phyloP scores from a whole-genome alignment of 2,113 vertebrate species.

The Cyanocitta stelleri region DNA sequence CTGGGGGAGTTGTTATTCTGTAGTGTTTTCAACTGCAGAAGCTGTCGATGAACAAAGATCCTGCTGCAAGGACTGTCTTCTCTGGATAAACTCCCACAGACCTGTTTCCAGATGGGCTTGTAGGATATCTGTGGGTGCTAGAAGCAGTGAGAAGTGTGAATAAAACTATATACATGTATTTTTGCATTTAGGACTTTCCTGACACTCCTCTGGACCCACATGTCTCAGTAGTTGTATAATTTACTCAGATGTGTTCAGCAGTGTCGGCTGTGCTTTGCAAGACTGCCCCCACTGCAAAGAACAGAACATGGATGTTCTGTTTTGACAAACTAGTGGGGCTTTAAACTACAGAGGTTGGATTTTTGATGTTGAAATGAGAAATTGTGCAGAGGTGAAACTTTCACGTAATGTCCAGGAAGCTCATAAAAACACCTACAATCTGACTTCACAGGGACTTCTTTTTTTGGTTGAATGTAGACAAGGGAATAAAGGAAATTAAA shows the following conservation, averaged over 20 bases:
- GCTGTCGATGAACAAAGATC: background rate
- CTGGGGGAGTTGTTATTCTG: background rate
- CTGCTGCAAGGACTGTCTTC: background rate
- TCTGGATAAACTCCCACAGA: background rate
- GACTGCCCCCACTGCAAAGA: background rate
- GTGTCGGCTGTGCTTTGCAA: background rate
- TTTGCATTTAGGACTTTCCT: background rate
- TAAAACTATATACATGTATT: background rate
- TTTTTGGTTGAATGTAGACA: background rate
- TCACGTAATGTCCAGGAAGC: background rate
- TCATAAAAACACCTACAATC: slow-evolving; percentile 25
- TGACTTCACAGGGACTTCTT: background rate
- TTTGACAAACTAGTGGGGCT: background rate
- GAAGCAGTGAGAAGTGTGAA: background rate
- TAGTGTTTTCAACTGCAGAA: background rate
- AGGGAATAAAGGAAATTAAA: background rate
- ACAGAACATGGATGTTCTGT: background rate
- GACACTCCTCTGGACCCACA: background rate
- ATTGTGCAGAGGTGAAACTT: slow-evolving; percentile 2
- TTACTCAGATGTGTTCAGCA: background rate
- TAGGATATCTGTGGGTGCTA: background rate
- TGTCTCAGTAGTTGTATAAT: background rate
- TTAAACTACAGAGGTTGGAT: background rate
- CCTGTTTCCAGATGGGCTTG: slow-evolving; percentile 5
- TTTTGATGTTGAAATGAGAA: slow-evolving; percentile 15